Percentiles rank a stretch among this genome's conserved stretches.
Evolutionary conservation across 1,140 invertebrate species (phyloP).

Genomic region (Dendroctonus valens): DNA sequence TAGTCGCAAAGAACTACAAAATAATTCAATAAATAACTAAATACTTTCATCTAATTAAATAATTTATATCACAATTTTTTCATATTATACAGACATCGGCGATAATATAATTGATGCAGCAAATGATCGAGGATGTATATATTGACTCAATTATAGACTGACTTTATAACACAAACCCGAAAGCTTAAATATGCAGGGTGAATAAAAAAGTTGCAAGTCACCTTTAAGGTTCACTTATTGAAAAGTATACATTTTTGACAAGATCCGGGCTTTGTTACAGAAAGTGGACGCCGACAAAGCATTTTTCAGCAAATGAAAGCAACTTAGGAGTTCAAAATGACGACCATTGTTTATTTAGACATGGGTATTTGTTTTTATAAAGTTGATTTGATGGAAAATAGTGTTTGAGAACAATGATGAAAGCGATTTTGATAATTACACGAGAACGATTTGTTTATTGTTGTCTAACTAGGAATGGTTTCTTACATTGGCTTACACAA

Average conservation of each 20-base stretch:
- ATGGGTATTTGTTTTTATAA: slow-evolving; percentile 26
- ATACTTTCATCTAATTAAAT: no score
- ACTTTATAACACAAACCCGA: slow-evolving; percentile 7
- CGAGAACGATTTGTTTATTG: no score
- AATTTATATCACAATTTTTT: no score
- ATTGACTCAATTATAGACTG: background rate
- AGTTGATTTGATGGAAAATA: slow-evolving; percentile 5
- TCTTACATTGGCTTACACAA: no score
- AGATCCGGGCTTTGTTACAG: slow-evolving; percentile 20
- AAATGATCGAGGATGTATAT: no score
- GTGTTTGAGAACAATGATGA: slow-evolving; percentile 2
- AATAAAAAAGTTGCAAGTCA: slow-evolving; percentile 24
- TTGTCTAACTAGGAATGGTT: no score
- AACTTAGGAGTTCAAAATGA: slow-evolving; percentile 19
- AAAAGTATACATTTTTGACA: slow-evolving; percentile 29
- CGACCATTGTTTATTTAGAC: slow-evolving; percentile 25
- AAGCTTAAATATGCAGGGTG: slow-evolving; percentile 1
- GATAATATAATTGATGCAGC: no score
- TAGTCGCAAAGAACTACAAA: no score
- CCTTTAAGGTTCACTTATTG: slow-evolving; percentile 25
- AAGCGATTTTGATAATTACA: background rate
- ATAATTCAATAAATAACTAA: no score
- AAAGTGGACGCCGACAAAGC: slow-evolving; percentile 19
- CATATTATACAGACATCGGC: no score
- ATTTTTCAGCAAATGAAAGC: slow-evolving; percentile 20